These are phyloP conservation scores for Drosophila sordidula DNA, from an alignment of 2,888 invertebrate species.

Conservation along the genomic window DNA sequence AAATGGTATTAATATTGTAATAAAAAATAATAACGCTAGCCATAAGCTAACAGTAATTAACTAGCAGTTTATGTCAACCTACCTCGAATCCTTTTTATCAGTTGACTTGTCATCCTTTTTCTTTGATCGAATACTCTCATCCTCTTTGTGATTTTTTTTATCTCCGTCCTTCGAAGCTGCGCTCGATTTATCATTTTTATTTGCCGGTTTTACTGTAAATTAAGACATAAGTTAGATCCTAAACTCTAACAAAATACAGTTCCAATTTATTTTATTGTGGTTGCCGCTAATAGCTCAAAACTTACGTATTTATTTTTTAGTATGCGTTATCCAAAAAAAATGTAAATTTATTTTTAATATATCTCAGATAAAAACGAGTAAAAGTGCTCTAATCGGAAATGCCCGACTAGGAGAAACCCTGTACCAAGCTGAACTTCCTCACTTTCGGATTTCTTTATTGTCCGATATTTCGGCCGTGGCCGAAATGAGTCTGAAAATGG, in stretches of 20 bases:
- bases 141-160: slow-evolving; percentile 75
- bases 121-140: slow-evolving; percentile 61
- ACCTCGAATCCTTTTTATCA: slow-evolving; percentile 87
- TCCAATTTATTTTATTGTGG: background rate
- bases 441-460: no score
- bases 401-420: background rate
- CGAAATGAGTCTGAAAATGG: no score
- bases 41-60: no score
- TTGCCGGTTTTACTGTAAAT: slow-evolving; percentile 61
- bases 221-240: slow-evolving; percentile 3
- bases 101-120: slow-evolving; percentile 85
- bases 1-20: slow-evolving; percentile 7
- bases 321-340: background rate
- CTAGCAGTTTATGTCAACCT: slow-evolving; percentile 64
- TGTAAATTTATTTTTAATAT: background rate
- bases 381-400: background rate
- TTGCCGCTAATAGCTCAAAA: no score
- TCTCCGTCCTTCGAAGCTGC: slow-evolving; percentile 66
- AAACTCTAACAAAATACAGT: background rate
- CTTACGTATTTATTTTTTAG: background rate
- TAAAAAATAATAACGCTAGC: no score
- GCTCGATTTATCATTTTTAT: slow-evolving; percentile 58
- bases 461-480: no score
- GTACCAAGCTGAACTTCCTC: no score
- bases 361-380: no score